Evolutionary conservation across 2,113 vertebrate genomes (phyloP).

Genomic region (Gnathonemus longibarbis): DNA sequence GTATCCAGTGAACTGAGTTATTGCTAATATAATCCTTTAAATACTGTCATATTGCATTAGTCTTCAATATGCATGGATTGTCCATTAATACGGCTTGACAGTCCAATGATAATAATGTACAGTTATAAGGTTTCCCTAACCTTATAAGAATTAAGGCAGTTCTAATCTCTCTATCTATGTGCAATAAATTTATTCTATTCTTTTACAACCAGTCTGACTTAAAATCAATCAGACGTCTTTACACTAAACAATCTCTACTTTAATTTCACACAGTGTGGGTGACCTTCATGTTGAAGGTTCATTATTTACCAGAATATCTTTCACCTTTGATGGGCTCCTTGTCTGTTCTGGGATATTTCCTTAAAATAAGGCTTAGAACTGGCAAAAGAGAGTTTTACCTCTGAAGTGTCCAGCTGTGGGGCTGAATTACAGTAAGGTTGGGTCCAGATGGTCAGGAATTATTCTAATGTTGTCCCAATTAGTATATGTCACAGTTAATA

Average conservation of each 20-base stretch:
- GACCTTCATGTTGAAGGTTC: conserved; percentile 32
- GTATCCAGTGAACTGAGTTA: neutral
- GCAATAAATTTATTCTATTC: conserved; percentile 36
- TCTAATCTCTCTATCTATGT: conserved; percentile 39
- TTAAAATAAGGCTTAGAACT: neutral
- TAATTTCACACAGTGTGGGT: conserved; percentile 11
- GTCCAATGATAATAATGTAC: neutral
- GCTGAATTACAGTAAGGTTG: neutral
- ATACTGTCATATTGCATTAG: neutral
- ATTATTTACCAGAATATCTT: conserved; percentile 30
- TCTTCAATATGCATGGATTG: neutral
- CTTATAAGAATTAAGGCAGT: conserved; percentile 24
- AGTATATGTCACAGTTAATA: conserved; percentile 3
- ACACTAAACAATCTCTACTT: conserved; percentile 3
- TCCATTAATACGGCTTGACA: neutral
- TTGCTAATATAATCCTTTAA: neutral
- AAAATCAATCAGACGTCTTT: conserved; percentile 29
- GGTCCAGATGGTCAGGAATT: conserved; percentile 12
- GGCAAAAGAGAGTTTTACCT: neutral
- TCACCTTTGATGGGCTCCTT: conserved; percentile 16
- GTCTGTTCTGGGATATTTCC: neutral
- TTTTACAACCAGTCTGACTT: conserved; percentile 44
- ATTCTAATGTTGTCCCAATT: conserved; percentile 10
- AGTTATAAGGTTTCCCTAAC: conserved; percentile 4
- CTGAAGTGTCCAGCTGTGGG: neutral